Evolutionary conservation across 2,888 invertebrate genomes (phyloP).

Genomic region (Rotaria sp.): DNA sequence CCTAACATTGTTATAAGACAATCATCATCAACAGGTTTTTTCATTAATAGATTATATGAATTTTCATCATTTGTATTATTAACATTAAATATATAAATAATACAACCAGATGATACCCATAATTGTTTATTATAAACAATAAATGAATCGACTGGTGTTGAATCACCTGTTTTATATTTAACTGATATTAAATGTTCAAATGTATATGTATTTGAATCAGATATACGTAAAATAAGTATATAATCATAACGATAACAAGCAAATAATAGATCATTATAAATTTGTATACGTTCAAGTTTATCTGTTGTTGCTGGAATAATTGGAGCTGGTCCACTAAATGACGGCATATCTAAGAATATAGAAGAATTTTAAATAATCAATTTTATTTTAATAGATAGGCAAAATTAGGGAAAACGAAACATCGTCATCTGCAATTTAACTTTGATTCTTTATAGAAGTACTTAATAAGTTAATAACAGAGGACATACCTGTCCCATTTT

Average conservation of each 20-base stretch:
- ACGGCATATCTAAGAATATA: background rate
- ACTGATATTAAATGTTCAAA: background rate
- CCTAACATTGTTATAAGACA: background rate
- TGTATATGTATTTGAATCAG: background rate
- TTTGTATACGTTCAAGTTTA: background rate
- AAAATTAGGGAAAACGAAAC: no score
- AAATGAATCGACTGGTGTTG: background rate
- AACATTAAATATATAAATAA: background rate
- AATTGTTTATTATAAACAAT: conserved; percentile 6
- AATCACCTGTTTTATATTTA: conserved; percentile 1
- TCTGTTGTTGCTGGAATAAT: background rate
- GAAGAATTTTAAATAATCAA: background rate
- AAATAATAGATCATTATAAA: background rate
- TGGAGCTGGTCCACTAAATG: background rate
- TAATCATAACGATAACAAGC: conserved; percentile 1
- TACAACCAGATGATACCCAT: background rate
- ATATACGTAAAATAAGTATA: background rate
- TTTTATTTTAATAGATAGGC: no score
- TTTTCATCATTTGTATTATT: background rate
- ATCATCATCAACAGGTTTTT: conserved; percentile 25
- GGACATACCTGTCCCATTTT: no score
- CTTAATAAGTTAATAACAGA: no score
- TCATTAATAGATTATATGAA: background rate
- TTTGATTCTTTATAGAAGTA: no score
- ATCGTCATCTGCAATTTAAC: no score